Evolutionary conservation across 2,797 vertebrate genomes (phyloP), one percentile per base, ranked within the genome.

Genomic region (Pseudochaenichthys georgianus): DNA sequence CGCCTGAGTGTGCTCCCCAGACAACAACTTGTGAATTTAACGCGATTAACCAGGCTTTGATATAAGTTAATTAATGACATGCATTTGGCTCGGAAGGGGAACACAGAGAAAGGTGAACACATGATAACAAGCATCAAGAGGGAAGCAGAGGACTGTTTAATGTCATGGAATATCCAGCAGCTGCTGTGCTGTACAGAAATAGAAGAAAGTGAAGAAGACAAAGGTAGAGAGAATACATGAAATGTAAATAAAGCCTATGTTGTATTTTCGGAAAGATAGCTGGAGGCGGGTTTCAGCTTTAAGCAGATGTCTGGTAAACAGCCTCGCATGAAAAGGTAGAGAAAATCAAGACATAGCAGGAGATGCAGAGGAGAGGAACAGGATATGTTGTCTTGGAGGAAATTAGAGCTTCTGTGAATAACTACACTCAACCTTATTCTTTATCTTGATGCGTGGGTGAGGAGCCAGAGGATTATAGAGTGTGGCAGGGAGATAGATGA

Each of bases 351-450:
- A 68, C 57, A 64, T 77, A 73, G 73, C 57, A 2, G 28, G 48
- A 71, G 65, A 72, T 66, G 84, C 69, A 60, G 63, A 48, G 38
- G 71, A 69, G 60, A 57, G 50, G 62, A 73, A 71, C 50, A 65
- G 34, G 69, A 75, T 64, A 72, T 54, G 78, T 80, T 69, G 77
- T 86, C 79, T 86, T 80, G 73, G 83, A 88, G 83, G 81, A 85
- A 90, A 86, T 92, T 87, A 80, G 86, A 85, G 81, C 75, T 81
- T 83, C 80, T 83, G 82, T 85, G 82, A 88, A 91, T 87, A 86
- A 89, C 82, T 59, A 82, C 82, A 65, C 73, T 74, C 62, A 87
- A 81, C 65, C 73, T 52, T 71, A 81, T 82, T 82, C 72, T 86
- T 85, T 79, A 84, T 84, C 83, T 54, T 41, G 50, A 77, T 76